phyloP scores from a whole-genome alignment of 2,113 vertebrate genomes.

The Phrynosoma blainvillii region DNA sequence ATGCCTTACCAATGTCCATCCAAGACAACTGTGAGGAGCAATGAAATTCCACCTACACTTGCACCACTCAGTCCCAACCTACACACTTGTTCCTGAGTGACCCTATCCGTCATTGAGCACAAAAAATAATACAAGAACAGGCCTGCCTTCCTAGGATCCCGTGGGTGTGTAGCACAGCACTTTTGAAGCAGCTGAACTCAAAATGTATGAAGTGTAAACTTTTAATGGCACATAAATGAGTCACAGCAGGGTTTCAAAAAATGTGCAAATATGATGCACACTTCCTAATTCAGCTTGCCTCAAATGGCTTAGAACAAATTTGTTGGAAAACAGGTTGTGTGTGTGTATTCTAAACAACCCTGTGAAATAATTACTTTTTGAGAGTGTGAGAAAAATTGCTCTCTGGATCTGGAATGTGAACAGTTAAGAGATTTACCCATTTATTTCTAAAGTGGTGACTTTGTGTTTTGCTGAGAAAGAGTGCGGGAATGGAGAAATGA shows the following conservation, averaged over 20 bases:
- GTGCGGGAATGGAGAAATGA: background rate
- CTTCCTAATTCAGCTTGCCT: slow-evolving; percentile 69
- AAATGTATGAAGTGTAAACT: slow-evolving; percentile 46
- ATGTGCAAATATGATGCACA: slow-evolving; percentile 77
- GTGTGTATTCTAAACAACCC: slow-evolving; percentile 6
- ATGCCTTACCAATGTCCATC: background rate
- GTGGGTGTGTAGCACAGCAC: slow-evolving; percentile 46
- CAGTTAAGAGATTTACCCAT: slow-evolving; percentile 35
- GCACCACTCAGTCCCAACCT: background rate
- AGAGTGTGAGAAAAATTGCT: too few relatives aligned
- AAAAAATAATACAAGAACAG: slow-evolving; percentile 16
- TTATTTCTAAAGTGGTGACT: slow-evolving; percentile 44
- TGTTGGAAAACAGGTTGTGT: background rate
- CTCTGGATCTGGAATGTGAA: background rate
- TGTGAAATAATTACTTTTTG: slow-evolving; percentile 44
- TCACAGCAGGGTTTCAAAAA: slow-evolving; percentile 82
- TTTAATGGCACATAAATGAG: slow-evolving; percentile 73
- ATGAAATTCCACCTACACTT: background rate
- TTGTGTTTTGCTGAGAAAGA: slow-evolving; percentile 26
- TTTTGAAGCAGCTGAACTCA: slow-evolving; percentile 48
- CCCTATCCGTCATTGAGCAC: background rate
- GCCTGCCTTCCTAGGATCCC: slow-evolving; percentile 30
- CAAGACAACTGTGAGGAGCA: background rate
- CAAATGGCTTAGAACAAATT: slow-evolving; percentile 20
- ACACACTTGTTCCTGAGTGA: background rate